Percentiles rank a stretch among this genome's conserved stretches.
Evolutionary conservation across 2,797 vertebrate species (phyloP).

Genomic region (Phrynocephalus vlangalii): DNA sequence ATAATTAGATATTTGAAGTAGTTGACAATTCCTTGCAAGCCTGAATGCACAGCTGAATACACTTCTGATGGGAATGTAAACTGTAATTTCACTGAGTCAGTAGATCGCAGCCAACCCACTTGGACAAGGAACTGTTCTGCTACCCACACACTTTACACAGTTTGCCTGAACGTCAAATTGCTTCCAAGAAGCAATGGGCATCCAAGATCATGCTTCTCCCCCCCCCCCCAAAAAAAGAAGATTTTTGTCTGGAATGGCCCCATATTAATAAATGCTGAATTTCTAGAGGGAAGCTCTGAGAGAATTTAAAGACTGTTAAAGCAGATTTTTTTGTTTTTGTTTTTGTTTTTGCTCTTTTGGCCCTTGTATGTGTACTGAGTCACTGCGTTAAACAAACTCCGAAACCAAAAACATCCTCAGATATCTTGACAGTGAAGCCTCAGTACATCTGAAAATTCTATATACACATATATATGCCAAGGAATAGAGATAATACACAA

Average conservation of each 20-base stretch:
- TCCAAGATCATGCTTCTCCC: constrained; percentile 53
- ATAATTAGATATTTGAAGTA: constrained; percentile 51
- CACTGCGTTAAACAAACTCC: not conserved
- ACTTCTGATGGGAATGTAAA: constrained; percentile 57
- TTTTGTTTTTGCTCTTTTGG: not conserved
- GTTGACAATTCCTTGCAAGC: constrained; percentile 56
- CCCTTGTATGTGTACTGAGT: not conserved
- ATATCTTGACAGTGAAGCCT: not conserved
- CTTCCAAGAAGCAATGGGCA: constrained; percentile 45
- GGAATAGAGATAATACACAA: constrained; percentile 30
- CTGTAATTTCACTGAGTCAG: constrained; percentile 52
- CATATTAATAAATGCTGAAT: constrained; percentile 40
- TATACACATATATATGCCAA: constrained; percentile 1
- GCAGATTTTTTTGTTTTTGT: not conserved
- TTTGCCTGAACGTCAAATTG: constrained; percentile 50
- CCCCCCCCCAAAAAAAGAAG: constrained; percentile 45
- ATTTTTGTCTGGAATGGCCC: constrained; percentile 51
- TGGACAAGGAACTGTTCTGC: constrained; percentile 45
- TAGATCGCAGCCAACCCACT: constrained; percentile 28
- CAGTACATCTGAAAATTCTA: not conserved
- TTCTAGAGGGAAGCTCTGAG: constrained; percentile 37
- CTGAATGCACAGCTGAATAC: constrained; percentile 41
- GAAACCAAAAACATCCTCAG: not conserved
- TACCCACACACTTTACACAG: constrained; percentile 60
- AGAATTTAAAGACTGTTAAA: not conserved